Conservation (phyloP, 2,888 invertebrate genomes). For the Uloborus plumipes region DNA sequence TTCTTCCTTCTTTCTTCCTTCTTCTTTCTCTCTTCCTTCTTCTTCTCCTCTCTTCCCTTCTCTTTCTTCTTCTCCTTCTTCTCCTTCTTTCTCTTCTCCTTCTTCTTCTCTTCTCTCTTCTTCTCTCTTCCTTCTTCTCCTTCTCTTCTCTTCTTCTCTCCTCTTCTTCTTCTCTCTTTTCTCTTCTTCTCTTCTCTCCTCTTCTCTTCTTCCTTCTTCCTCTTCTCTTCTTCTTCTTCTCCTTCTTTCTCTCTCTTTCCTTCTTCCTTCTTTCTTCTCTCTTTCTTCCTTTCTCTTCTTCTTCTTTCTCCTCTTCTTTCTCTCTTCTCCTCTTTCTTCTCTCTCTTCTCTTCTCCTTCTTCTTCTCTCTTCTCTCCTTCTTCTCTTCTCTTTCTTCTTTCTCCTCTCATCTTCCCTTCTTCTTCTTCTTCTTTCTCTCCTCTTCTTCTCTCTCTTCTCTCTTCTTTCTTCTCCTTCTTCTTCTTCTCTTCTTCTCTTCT, state of each 20-base stretch:
- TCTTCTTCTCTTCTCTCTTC: neutral
- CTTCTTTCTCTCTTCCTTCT: neutral
- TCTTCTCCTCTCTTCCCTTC: neutral
- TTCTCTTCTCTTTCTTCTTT: neutral
- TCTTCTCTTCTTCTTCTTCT: neutral
- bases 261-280: neutral
- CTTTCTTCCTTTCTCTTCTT: neutral
- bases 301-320: constrained; percentile 1
- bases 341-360: neutral
- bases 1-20: neutral
- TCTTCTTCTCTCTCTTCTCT: neutral
- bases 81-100: neutral
- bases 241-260: neutral
- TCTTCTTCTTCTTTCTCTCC: neutral
- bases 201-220: neutral
- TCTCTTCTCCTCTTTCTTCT: neutral
- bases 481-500: neutral
- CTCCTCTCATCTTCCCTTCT: neutral
- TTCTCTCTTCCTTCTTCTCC: neutral
- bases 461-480: neutral
- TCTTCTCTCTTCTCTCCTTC: neutral
- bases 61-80: neutral
- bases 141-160: neutral
- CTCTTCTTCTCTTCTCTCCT: neutral
- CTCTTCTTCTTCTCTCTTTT: too few relatives aligned